Percentiles rank a stretch among this genome's conserved stretches.
Evolutionary conservation across 2,888 invertebrate genomes (phyloP).

Genomic region (Drosophila diplacantha): DNA sequence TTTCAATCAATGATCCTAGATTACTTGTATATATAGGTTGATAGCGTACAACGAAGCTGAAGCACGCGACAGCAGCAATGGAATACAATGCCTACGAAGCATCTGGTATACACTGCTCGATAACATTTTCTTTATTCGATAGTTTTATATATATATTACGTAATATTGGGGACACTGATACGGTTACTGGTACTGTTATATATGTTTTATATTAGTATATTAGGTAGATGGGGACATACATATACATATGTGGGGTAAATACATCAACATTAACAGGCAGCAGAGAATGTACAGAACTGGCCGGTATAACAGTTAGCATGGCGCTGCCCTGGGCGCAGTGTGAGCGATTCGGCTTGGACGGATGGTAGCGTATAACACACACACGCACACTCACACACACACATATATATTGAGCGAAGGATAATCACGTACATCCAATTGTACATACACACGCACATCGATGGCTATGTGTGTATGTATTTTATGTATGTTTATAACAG

Average conservation of each 20-base stretch:
- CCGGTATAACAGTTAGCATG: slow-evolving; percentile 57
- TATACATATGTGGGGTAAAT: slow-evolving; percentile 9
- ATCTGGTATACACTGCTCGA: slow-evolving; percentile 23
- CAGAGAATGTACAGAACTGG: slow-evolving; percentile 42
- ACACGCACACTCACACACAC: not conserved
- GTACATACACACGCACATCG: slow-evolving; percentile 17
- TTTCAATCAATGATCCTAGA: slow-evolving; percentile 24
- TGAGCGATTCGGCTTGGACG: slow-evolving; percentile 38
- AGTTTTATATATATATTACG: not conserved
- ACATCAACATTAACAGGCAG: slow-evolving; percentile 44
- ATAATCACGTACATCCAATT: slow-evolving; percentile 14
- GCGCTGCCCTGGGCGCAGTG: slow-evolving; percentile 47
- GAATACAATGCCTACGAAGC: slow-evolving; percentile 34
- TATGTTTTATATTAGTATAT: slow-evolving; percentile 10
- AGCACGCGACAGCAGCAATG: slow-evolving; percentile 51
- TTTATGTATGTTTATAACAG: not conserved
- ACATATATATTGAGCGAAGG: slow-evolving; percentile 14
- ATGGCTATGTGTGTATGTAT: slow-evolving; percentile 8
- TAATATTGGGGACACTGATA: slow-evolving; percentile 16
- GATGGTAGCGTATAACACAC: slow-evolving; percentile 36
- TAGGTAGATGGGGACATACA: slow-evolving; percentile 27
- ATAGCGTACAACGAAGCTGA: slow-evolving; percentile 48
- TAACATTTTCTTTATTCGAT: not conserved
- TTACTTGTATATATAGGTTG: slow-evolving; percentile 19
- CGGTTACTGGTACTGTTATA: slow-evolving; percentile 10